These are phyloP conservation scores for Sebastes matsubarae DNA, from an alignment of 2,797 vertebrate species.

Conservation along the genomic window DNA sequence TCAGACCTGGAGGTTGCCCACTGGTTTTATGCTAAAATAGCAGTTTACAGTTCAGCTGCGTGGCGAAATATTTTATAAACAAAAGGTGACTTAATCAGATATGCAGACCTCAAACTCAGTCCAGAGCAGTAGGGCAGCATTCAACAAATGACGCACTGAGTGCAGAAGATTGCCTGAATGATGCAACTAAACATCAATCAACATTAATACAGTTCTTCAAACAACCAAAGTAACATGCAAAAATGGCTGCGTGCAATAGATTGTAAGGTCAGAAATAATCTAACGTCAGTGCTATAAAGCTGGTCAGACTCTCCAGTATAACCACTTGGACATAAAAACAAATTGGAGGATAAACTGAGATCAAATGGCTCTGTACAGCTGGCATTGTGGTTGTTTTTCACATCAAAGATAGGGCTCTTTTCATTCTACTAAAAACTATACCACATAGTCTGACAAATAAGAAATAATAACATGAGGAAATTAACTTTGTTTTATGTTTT, in stretches of 20 bases:
- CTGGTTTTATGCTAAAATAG: too few relatives aligned
- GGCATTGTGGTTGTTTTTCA: background rate
- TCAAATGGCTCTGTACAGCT: background rate
- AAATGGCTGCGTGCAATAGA: background rate
- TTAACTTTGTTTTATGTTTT: background rate
- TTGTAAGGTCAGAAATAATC: background rate
- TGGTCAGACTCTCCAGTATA: background rate
- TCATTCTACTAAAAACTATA: background rate
- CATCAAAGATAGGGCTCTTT: background rate
- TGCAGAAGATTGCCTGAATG: background rate
- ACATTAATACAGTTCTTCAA: background rate
- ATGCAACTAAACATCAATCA: too few relatives aligned
- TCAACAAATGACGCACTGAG: background rate
- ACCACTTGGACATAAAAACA: background rate
- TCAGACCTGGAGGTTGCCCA: too few relatives aligned
- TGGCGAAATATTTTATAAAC: background rate
- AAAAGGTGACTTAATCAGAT: background rate
- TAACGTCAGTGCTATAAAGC: background rate
- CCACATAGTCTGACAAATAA: background rate
- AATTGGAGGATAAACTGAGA: background rate
- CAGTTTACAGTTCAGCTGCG: background rate
- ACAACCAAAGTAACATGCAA: background rate
- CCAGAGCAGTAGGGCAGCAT: background rate
- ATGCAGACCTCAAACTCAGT: background rate
- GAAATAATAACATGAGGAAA: background rate